These are phyloP conservation scores for Paramuricea clavata DNA, from an alignment of 92 coral and sea anemone species.

Conservation along the genomic window DNA sequence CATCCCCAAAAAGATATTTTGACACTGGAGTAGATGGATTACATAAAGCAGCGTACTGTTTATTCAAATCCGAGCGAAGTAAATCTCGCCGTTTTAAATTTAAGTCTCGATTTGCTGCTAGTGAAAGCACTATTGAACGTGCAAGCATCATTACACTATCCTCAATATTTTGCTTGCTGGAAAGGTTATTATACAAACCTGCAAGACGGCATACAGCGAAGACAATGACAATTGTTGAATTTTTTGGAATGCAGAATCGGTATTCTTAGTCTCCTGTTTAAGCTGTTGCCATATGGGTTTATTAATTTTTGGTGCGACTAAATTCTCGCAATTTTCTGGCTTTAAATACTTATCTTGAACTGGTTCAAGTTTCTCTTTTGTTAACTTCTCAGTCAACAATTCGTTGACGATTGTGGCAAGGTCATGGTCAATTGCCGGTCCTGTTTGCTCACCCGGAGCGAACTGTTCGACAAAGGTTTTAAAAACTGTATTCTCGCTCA, in stretches of 20 bases:
- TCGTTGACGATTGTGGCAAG: background rate
- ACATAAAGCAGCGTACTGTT: slow-evolving; percentile 59
- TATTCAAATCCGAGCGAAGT: slow-evolving; percentile 60
- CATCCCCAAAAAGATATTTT: slow-evolving; percentile 64
- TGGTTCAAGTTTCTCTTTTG: slow-evolving; percentile 24
- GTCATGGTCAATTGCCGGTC: background rate
- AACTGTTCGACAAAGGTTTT: background rate
- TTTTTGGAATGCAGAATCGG: slow-evolving; percentile 55
- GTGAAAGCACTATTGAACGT: slow-evolving; percentile 51
- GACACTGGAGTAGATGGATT: slow-evolving; percentile 60
- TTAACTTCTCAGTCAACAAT: no score
- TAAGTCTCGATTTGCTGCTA: slow-evolving; percentile 61
- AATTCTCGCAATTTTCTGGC: slow-evolving; percentile 53
- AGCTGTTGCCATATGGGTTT: slow-evolving; percentile 57
- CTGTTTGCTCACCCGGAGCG: background rate
- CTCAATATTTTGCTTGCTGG: slow-evolving; percentile 4
- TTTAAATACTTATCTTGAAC: slow-evolving; percentile 45
- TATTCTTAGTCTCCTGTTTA: slow-evolving; percentile 44
- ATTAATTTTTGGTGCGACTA: slow-evolving; percentile 60
- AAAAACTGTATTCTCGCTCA: no score
- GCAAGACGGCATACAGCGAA: slow-evolving; percentile 55
- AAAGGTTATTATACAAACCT: slow-evolving; percentile 42
- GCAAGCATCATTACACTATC: slow-evolving; percentile 13
- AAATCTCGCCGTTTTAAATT: slow-evolving; percentile 60
- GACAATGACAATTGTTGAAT: slow-evolving; percentile 46